Evolutionary conservation across 1,140 invertebrate genomes (phyloP).

Genomic region (Adoxophyes honmai): DNA sequence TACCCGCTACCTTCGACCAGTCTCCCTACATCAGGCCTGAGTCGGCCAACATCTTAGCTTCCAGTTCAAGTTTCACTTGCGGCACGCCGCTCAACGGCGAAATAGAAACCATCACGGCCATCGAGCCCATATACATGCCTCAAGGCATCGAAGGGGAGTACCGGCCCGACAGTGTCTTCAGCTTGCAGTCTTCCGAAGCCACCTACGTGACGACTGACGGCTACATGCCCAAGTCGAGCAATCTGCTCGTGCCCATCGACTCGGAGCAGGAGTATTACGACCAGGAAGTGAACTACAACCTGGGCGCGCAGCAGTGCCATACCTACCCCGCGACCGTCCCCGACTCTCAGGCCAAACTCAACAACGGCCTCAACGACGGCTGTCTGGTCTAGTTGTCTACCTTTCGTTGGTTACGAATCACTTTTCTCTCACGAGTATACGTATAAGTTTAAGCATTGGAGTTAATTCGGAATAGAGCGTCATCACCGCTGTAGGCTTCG

Average conservation of each 20-base stretch:
- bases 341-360: constrained; percentile 60
- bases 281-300: constrained; percentile 54
- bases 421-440: constrained; percentile 61
- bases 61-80: constrained; percentile 73
- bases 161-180: constrained; percentile 67
- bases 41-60: constrained; percentile 73
- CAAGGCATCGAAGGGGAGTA: constrained; percentile 55
- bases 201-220: constrained; percentile 62
- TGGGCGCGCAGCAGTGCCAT: constrained; percentile 59
- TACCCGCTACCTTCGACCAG: constrained; percentile 63
- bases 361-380: constrained; percentile 71
- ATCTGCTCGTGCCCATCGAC: constrained; percentile 62
- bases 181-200: constrained; percentile 51
- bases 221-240: constrained; percentile 61
- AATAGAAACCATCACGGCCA: constrained; percentile 58
- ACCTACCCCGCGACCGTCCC: constrained; percentile 51
- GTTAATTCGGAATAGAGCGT: constrained; percentile 54
- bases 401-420: constrained; percentile 61
- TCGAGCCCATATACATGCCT: constrained; percentile 57
- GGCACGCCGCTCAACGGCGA: constrained; percentile 53
- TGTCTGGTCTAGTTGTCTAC: constrained; percentile 62
- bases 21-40: constrained; percentile 74
- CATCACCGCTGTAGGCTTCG: constrained; percentile 33
- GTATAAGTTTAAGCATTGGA: constrained; percentile 53
- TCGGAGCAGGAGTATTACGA: constrained; percentile 66